Evolutionary conservation across 2,113 vertebrate species (phyloP).

Genomic region (Grammomys dolichurus): DNA sequence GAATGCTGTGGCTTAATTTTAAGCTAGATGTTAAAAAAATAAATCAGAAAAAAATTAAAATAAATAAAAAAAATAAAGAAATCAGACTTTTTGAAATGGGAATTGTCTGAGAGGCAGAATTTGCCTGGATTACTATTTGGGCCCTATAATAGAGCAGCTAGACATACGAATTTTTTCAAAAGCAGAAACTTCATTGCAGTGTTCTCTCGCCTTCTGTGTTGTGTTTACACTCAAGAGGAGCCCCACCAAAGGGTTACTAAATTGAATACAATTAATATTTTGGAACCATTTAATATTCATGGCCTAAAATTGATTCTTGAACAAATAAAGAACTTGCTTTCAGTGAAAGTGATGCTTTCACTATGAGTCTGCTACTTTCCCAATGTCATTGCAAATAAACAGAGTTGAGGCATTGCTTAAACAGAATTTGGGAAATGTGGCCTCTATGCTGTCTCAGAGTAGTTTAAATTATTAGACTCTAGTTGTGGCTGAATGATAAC

Average conservation of each 20-base stretch:
- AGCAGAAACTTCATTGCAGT: neutral
- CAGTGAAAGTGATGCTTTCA: neutral
- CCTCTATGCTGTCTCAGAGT: neutral
- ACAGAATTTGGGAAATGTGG: neutral
- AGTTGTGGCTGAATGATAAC: neutral
- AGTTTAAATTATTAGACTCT: neutral
- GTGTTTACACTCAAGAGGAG: neutral
- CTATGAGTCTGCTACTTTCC: neutral
- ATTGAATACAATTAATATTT: conserved; percentile 33
- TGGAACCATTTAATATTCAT: conserved; percentile 37
- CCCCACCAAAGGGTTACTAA: neutral
- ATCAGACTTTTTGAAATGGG: conserved; percentile 11
- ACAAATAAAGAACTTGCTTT: conserved; percentile 31
- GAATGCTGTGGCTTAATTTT: conserved; percentile 51
- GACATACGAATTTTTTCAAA: neutral
- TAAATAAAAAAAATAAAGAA: neutral
- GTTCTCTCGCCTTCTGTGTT: conserved; percentile 14
- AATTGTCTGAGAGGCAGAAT: conserved; percentile 52
- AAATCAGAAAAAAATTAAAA: no score
- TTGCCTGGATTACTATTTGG: conserved; percentile 17
- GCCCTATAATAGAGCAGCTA: conserved; percentile 48
- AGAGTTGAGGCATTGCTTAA: neutral
- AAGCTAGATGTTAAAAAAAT: neutral
- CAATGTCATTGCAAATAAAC: conserved; percentile 18
- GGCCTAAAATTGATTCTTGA: conserved; percentile 60